These are phyloP conservation scores for Toxonevra muliebris DNA, from an alignment of 2,888 invertebrate species.

Conservation along the genomic window DNA sequence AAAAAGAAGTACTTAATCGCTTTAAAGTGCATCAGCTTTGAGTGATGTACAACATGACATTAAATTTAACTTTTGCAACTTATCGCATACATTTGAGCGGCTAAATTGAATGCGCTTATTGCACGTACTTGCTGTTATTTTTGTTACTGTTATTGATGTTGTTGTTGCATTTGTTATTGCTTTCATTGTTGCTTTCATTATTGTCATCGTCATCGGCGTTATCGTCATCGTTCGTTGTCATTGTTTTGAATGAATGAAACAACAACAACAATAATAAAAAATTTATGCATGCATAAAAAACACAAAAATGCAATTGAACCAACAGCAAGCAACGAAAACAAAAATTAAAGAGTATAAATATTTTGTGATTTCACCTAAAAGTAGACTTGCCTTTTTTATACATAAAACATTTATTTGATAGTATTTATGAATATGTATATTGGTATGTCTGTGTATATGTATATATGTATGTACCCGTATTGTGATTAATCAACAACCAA, in stretches of 20 bases:
- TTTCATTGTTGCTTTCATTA: background rate
- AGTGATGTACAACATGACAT: slow-evolving; percentile 5
- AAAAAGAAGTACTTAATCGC: slow-evolving; percentile 1
- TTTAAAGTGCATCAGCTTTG: slow-evolving; percentile 6
- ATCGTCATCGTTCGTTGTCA: background rate
- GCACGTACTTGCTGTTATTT: background rate
- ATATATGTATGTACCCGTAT: too few relatives aligned
- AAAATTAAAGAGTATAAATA: too few relatives aligned
- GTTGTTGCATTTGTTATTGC: slow-evolving; percentile 1
- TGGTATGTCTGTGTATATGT: background rate
- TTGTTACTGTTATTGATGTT: slow-evolving; percentile 9
- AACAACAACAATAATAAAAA: too few relatives aligned
- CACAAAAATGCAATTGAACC: background rate
- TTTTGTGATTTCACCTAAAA: too few relatives aligned
- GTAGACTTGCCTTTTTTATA: background rate
- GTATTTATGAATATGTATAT: slow-evolving; percentile 15
- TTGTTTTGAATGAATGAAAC: too few relatives aligned
- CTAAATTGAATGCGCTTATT: slow-evolving; percentile 1
- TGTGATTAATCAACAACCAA: too few relatives aligned
- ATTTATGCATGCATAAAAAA: too few relatives aligned
- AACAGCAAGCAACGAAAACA: background rate
- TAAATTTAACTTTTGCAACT: slow-evolving; percentile 6
- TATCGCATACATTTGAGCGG: background rate
- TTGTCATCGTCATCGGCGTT: slow-evolving; percentile 14
- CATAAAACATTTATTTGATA: background rate